Evolutionary conservation across 2,888 invertebrate species (phyloP), one percentile per base, ranked within the genome.

Genomic region (Drosophila leonis): DNA sequence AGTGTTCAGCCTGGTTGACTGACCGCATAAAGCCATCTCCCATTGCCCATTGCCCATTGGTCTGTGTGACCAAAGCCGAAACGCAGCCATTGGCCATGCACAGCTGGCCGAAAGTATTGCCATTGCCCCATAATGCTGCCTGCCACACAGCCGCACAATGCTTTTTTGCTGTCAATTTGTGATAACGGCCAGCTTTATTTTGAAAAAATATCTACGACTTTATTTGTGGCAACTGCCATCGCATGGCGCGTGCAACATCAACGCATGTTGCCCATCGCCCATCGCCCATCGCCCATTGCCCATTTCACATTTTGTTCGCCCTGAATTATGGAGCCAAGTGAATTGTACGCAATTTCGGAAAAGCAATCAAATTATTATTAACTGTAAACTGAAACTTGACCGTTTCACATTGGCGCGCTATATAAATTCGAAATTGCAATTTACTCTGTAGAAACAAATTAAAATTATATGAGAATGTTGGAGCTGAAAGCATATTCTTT

Each of bases 131-230:
- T 67, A 67, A 54, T 67, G 59, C 48, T 68, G 68, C 54, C 48
- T 68, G 68, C 54, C 41, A 48, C 48, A 64, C 49, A 41, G 39
- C 15, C 59, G 46, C 67, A 48, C 68, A 86, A 74, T 80, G 72
- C 69, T 68, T 61, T 70, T 64, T 80, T 82, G 86, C 78, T 83
- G 86, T 85, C 83, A 83, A 85, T 88, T 88, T 85, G 86, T 83
- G 86, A 88, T 83, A 83, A 78, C 80, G 71, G 75, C 77, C 85
- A 62, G 76, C 77, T 76, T 88, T 88, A 88, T 85, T 83, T 86
- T 59, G 13, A 13, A 33, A 88, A 80, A 70, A 75, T 83, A 80
- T 79, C 68, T 57, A 81, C 62, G 70, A 78, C 66, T 77, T 73
- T 81, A 74, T 87, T 88, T 80, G 76, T 51, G 52, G 62, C 65